Evolutionary conservation across 1,140 invertebrate genomes (phyloP).

Genomic region (Sinonovacula constricta): DNA sequence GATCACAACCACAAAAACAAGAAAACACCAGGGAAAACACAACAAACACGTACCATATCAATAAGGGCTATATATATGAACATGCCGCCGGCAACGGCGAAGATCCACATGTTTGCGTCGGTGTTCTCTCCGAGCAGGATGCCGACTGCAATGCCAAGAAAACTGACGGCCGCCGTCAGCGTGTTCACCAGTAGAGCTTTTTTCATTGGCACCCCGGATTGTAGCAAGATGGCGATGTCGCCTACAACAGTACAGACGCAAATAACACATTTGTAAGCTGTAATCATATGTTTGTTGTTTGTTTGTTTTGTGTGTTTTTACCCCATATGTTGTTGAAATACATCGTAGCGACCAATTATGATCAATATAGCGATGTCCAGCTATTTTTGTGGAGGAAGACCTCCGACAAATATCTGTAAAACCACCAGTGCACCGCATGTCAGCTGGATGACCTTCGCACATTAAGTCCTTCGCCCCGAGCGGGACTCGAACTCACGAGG

Average conservation of each 20-base stretch:
- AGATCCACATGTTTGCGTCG: constrained; percentile 81
- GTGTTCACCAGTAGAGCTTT: constrained; percentile 85
- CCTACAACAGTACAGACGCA: no score
- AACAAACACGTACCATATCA: constrained; percentile 82
- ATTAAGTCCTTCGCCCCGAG: no score
- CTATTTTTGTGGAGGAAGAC: no score
- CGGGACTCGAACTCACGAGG: no score
- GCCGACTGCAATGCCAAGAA: constrained; percentile 83
- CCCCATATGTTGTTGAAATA: not conserved
- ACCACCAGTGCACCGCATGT: not conserved
- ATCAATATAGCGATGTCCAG: no score
- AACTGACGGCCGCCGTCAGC: constrained; percentile 83
- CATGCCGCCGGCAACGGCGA: constrained; percentile 83
- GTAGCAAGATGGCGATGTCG: constrained; percentile 85
- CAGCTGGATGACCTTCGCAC: no score
- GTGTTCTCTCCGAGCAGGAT: constrained; percentile 75
- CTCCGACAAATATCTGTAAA: no score
- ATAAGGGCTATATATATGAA: constrained; percentile 84
- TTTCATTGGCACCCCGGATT: constrained; percentile 83
- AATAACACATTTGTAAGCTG: constrained; percentile 3
- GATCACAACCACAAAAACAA: no score
- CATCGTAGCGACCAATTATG: no score
- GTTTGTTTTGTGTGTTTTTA: not conserved
- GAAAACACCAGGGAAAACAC: no score
- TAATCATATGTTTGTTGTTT: not conserved